These are phyloP conservation scores for Plagodis pulveraria DNA, from an alignment of 2,888 invertebrate genomes.

Conservation along the genomic window DNA sequence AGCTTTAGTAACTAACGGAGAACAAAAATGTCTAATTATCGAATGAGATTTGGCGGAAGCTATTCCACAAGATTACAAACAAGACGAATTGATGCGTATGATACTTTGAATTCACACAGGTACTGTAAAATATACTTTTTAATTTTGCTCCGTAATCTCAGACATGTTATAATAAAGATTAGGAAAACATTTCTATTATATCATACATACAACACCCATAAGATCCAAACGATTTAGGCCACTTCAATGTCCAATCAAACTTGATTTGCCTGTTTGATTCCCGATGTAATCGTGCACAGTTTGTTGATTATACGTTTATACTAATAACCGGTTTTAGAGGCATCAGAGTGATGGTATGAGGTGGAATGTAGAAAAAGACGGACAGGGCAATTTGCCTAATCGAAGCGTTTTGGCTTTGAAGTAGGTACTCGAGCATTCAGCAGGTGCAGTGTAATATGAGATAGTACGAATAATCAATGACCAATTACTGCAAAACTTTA, in stretches of 20 bases:
- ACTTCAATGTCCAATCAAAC: constrained; percentile 20
- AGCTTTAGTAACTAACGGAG: too few species aligned
- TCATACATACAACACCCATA: constrained; percentile 6
- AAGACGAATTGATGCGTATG: too few species aligned
- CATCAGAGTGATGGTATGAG: constrained; percentile 14
- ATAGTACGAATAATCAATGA: constrained; percentile 3
- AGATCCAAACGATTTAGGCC: constrained; percentile 18
- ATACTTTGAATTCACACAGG: too few species aligned
- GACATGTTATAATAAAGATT: constrained; percentile 2
- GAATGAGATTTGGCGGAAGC: too few species aligned
- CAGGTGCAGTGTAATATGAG: constrained; percentile 10
- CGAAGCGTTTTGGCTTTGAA: constrained; percentile 30
- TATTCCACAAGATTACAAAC: too few species aligned
- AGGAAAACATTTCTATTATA: constrained; percentile 17
- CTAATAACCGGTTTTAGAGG: constrained; percentile 35
- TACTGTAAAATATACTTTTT: too few species aligned
- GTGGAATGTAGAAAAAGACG: constrained; percentile 48
- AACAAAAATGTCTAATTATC: too few species aligned
- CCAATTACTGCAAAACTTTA: too few species aligned
- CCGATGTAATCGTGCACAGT: constrained; percentile 32
- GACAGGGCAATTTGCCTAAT: constrained; percentile 54
- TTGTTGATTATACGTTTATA: constrained; percentile 35
- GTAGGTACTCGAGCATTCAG: constrained; percentile 27
- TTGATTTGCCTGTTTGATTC: constrained; percentile 28
- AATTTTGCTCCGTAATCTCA: too few species aligned